A percentile compares a stretch with the other conserved stretches of the same genome.
These are phyloP conservation scores for Sebastes goodei DNA, from an alignment of 2,797 vertebrate genomes.

Conservation along the genomic window DNA sequence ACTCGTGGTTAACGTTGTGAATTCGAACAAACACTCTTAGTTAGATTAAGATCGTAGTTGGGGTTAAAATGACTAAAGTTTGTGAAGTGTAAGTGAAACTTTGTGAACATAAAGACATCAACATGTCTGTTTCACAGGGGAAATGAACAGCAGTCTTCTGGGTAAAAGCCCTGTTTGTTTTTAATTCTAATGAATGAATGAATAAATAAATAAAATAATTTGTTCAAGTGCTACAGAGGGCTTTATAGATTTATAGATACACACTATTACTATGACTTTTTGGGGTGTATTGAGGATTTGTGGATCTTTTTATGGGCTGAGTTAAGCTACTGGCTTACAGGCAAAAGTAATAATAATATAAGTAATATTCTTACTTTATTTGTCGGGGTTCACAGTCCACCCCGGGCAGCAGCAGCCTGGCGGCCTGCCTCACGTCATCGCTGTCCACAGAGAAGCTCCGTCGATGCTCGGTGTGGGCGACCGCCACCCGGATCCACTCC, in stretches of 20 bases:
- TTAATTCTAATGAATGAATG: too few relatives aligned
- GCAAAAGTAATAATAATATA: background rate
- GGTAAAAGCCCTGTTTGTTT: too few relatives aligned
- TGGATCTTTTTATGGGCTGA: background rate
- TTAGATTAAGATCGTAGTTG: too few relatives aligned
- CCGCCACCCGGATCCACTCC: constrained; percentile 87
- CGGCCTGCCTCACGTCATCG: constrained; percentile 85
- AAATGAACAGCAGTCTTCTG: too few relatives aligned
- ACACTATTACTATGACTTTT: background rate
- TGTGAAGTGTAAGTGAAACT: too few relatives aligned
- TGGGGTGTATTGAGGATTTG: background rate
- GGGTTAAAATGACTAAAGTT: too few relatives aligned
- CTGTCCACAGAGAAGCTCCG: constrained; percentile 86
- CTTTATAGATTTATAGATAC: background rate
- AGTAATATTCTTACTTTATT: constrained; percentile 77
- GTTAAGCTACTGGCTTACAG: background rate
- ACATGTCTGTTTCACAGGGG: too few relatives aligned
- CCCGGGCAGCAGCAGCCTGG: constrained; percentile 84
- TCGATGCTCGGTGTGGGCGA: constrained; percentile 85
- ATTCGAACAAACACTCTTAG: too few relatives aligned
- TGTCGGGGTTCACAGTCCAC: constrained; percentile 87
- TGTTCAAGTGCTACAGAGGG: background rate
- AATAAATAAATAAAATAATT: background rate
- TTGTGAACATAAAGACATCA: too few relatives aligned
- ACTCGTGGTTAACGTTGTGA: background rate